phyloP scores from a whole-genome alignment of 2,113 vertebrate species.

The Prochilodus magdalenae region DNA sequence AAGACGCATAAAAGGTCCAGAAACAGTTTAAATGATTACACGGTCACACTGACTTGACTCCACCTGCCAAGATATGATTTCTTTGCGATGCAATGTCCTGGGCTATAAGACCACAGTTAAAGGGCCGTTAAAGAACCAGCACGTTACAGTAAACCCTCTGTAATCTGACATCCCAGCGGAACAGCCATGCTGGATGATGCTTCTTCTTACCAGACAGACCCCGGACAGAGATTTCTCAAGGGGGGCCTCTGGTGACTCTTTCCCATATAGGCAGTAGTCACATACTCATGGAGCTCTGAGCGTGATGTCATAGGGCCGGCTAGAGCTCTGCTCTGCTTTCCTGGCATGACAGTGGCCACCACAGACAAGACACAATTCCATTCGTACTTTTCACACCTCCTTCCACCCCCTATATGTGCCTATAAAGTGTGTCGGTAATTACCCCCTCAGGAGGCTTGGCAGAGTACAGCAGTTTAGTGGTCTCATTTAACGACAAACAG shows the following conservation, averaged over 20 bases:
- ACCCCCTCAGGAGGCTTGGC: conserved; percentile 63
- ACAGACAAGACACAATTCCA: conserved; percentile 49
- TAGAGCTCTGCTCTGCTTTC: conserved; percentile 30
- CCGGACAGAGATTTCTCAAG: neutral
- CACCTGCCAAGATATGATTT: no score
- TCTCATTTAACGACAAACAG: conserved; percentile 72
- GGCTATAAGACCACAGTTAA: no score
- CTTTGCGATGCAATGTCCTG: no score
- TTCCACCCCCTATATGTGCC: conserved; percentile 46
- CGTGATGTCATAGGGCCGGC: neutral
- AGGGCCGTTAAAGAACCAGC: no score
- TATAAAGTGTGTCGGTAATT: conserved; percentile 70
- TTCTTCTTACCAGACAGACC: neutral
- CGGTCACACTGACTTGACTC: no score
- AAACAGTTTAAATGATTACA: no score
- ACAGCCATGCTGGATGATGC: neutral
- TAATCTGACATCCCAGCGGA: neutral
- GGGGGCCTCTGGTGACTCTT: neutral
- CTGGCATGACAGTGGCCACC: conserved; percentile 15
- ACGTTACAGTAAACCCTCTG: no score
- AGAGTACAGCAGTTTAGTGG: conserved; percentile 73
- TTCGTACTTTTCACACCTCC: conserved; percentile 54
- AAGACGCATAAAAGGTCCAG: no score
- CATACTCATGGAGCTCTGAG: neutral
- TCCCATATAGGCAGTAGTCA: neutral